Conservation (phyloP, 1,140 invertebrate genomes). For the Formica exsecta region DNA sequence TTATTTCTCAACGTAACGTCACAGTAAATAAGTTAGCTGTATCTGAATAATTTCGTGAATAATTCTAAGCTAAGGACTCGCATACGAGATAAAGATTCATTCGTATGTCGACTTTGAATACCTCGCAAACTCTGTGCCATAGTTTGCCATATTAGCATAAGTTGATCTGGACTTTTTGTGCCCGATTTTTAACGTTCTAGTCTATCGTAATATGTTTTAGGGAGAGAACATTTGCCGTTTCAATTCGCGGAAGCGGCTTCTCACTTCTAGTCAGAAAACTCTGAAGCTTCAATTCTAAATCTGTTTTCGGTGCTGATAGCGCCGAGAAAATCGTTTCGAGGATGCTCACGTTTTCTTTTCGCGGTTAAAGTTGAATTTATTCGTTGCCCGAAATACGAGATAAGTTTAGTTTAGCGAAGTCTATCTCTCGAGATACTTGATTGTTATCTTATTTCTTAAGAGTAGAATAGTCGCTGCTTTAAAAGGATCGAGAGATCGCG, state of each 20-base stretch:
- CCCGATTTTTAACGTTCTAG: slow-evolving; percentile 73
- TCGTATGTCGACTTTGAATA: slow-evolving; percentile 11
- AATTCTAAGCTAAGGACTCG: background rate
- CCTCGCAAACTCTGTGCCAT: slow-evolving; percentile 78
- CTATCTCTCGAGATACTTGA: too few relatives aligned
- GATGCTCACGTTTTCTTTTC: slow-evolving; percentile 21
- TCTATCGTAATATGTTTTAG: slow-evolving; percentile 61
- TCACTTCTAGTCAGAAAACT: slow-evolving; percentile 83
- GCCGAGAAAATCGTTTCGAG: background rate
- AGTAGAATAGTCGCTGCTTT: slow-evolving; percentile 23
- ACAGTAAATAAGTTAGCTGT: background rate
- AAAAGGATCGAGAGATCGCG: background rate
- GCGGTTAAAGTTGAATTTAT: background rate
- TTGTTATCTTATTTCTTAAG: slow-evolving; percentile 26
- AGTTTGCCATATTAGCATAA: slow-evolving; percentile 80
- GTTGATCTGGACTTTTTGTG: slow-evolving; percentile 33
- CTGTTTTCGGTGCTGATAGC: background rate
- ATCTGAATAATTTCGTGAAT: background rate
- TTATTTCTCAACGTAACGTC: slow-evolving; percentile 5
- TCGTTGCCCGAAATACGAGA: background rate
- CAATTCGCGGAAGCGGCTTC: slow-evolving; percentile 36
- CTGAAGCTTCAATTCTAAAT: slow-evolving; percentile 49
- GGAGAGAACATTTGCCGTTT: slow-evolving; percentile 4
- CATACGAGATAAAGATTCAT: slow-evolving; percentile 7
- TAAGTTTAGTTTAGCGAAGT: background rate